Conservation (phyloP, 1,140 invertebrate genomes). For the Coptotermes formosanus region DNA sequence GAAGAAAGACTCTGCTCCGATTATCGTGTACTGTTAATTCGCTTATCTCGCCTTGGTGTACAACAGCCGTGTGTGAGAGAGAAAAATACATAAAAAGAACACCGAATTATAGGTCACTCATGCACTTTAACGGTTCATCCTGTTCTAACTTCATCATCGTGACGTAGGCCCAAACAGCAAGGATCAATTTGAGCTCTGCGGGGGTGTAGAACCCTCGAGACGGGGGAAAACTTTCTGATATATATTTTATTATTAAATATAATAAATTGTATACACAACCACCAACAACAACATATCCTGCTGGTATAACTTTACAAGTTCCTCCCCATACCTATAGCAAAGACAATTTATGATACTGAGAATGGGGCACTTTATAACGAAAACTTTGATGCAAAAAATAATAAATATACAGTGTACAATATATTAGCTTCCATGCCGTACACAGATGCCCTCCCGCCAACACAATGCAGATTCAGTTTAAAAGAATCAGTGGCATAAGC, state of each 20-base stretch:
- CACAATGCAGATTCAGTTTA: not conserved
- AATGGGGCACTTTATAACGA: constrained; percentile 15
- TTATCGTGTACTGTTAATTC: too few species aligned
- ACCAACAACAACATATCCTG: constrained; percentile 18
- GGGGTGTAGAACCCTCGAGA: constrained; percentile 11
- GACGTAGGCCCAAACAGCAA: not conserved
- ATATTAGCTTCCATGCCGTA: constrained; percentile 12
- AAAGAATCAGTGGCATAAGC: not conserved
- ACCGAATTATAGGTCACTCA: not conserved
- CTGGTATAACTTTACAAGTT: constrained; percentile 13
- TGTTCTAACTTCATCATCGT: constrained; percentile 1
- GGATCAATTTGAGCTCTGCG: constrained; percentile 17
- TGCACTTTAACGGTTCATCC: not conserved
- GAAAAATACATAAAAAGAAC: not conserved
- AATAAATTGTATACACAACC: constrained; percentile 17
- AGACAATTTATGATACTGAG: constrained; percentile 16
- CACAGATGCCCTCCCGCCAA: not conserved
- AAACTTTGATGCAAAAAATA: constrained; percentile 13
- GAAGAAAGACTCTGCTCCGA: too few species aligned
- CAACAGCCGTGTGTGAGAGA: too few species aligned
- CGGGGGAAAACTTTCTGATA: constrained; percentile 15
- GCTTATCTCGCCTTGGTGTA: too few species aligned
- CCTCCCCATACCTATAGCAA: not conserved
- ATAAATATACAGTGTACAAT: constrained; percentile 14
- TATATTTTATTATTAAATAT: constrained; percentile 20